Base-by-base conservation (phyloP, 2,797 vertebrate genomes). In the Bufotes viridis region DNA sequence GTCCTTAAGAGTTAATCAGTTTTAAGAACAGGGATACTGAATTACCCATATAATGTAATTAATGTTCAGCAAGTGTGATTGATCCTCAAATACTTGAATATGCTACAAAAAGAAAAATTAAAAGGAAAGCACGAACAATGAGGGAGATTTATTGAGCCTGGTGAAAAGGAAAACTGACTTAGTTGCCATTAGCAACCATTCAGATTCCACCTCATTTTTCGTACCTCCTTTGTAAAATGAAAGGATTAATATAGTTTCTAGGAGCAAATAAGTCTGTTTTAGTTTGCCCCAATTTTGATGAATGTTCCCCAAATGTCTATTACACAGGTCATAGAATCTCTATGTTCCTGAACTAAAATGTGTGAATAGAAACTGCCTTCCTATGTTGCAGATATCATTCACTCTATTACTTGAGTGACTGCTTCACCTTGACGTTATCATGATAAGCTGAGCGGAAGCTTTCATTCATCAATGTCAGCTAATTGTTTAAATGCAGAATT, bases 391-490 rank as follows among this genome's bases (percentile, higher is more conserved):
- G 75, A 78, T 78, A 51, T 78, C 75, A 76, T 12, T 76, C 49
- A 78, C 7, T 78, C 75, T 55, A 53, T 55, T 55, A 55, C 51
- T 78, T 53, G 22, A 78, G 55, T 78, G 51, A 78, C 75, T 78
- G 75, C 75, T 78, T 78, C 75, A 78, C 75, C 75, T 78, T 78
- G 51, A 78, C n/a, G 12, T 24, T 53, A 53, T 78, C 75, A 78
- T n/a, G 75, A 55, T 55, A 51, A 55, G 75, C 74, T 6, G 22
- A 6, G 2, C 51, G 55, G 75, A 78, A 53, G 22, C 49, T 78
- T 78, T 55, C 75, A 78, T 78, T 53, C 75, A 78, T 78, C 75
- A 78, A 78, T 78, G 51, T 26, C 75, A 78, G 26, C 75, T 78
- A 78, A 78, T 78, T 78, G 22, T 55, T 55, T 55, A 53, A 78